Conservation (phyloP, 2,888 invertebrate species). For the Orthosia cruda region DNA sequence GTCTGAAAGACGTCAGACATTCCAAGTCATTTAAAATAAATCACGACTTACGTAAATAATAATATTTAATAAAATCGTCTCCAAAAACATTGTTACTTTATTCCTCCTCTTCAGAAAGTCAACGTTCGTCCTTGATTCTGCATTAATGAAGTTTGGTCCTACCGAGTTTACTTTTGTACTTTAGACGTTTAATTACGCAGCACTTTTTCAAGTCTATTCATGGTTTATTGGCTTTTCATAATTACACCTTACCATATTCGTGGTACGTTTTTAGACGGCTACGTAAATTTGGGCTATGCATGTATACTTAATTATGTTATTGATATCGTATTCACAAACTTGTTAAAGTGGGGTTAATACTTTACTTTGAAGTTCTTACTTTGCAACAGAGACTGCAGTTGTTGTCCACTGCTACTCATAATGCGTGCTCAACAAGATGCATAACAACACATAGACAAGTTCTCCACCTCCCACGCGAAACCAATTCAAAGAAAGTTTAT, state of each 20-base stretch:
- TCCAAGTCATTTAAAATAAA: conserved; percentile 20
- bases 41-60: conserved; percentile 26
- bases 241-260: conserved; percentile 36
- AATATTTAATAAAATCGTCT: conserved; percentile 42
- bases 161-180: conserved; percentile 61
- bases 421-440: background rate
- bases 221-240: conserved; percentile 56
- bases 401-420: too few species aligned
- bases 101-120: conserved; percentile 51
- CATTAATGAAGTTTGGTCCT: conserved; percentile 63
- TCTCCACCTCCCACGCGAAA: background rate
- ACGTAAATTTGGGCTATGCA: background rate
- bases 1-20: background rate
- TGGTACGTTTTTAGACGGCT: background rate
- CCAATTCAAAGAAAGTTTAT: background rate
- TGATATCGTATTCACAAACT: background rate
- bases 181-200: conserved; percentile 56
- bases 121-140: conserved; percentile 50
- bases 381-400: background rate
- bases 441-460: too few species aligned
- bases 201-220: conserved; percentile 55
- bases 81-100: conserved; percentile 45
- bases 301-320: too few species aligned
- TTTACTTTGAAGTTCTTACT: background rate
- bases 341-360: background rate